Evolutionary conservation across 2,113 vertebrate species (phyloP), one percentile per base, ranked within the genome.

Genomic region (Paralichthys olivaceus): DNA sequence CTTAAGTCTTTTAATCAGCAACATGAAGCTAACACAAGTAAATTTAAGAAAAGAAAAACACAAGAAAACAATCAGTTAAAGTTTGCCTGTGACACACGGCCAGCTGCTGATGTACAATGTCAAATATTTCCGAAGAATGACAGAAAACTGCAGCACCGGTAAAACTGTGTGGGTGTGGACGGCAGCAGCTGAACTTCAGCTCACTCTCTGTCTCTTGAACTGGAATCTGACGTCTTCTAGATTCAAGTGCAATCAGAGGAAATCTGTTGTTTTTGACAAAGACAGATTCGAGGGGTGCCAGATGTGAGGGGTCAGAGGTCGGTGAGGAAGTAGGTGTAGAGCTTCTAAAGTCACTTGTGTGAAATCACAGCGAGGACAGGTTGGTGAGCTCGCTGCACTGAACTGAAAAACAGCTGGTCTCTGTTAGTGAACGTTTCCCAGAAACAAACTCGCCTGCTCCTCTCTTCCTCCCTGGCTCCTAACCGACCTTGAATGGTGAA

Each of bases 401-500:
- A 91, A 78, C 79, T 86, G 59, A 88, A 90, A 84, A 91, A 89
- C 91, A 93, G 91, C 90, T 93, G 92, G 77, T 79, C 72, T 58
- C 64, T 8, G 80, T 93, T 93, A 89, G 87, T 71, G 26, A 75
- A 84, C 28, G 72, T 86, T 93, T 91, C 91, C 89, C 88, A 92
- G 88, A 92, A 93, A 91, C 70, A 2, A 79, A 82, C 79, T 85
- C 7, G 74, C 85, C 80, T 86, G 83, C 63, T 89, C 84, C 70
- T 55, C 83, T 82, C 84, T 83, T 89, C 74, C 60, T 84, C 80
- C 74, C 65, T 37, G 3, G 67, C 78, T 75, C 69, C 73, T 74
- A 69, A 83, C 84, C 49, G 57, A 77, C 62, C 80, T 67, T 81
- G 80, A 84, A 84, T 58, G 80, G 58, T 68, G 71, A 76, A 72